These are phyloP conservation scores for Halictus ligatus DNA, from an alignment of 2,888 invertebrate genomes.

Conservation along the genomic window DNA sequence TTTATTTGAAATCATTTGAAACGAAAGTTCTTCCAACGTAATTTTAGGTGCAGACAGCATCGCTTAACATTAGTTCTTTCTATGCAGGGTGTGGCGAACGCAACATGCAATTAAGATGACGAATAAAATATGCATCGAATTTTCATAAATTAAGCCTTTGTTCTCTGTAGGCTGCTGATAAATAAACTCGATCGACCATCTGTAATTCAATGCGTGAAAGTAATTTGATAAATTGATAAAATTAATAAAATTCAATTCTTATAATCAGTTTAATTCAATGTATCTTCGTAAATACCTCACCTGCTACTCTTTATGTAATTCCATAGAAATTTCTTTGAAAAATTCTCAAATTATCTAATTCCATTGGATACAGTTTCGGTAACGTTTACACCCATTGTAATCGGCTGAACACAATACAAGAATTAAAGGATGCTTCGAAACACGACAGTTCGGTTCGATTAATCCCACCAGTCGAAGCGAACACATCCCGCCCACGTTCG, in stretches of 20 bases:
- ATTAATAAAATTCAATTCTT: no score
- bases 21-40: no score
- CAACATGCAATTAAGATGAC: no score
- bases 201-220: not conserved
- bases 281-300: not conserved
- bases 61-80: no score
- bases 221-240: not conserved
- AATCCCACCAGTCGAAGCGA: not conserved
- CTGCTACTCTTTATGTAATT: not conserved
- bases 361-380: not conserved
- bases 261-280: no score
- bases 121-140: no score
- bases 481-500: not conserved
- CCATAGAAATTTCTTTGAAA: not conserved
- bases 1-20: no score
- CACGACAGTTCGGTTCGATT: conserved; percentile 6
- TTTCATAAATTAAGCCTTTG: no score
- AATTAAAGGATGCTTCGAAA: not conserved
- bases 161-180: no score
- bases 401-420: not conserved
- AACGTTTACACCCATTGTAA: not conserved
- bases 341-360: not conserved
- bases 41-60: no score
- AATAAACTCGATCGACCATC: not conserved
- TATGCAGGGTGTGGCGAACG: no score